A percentile compares a stretch with the other conserved stretches of the same genome.
These are phyloP conservation scores for Cynopterus brachyotis DNA, from an alignment of 2,113 vertebrate genomes.

Conservation along the genomic window DNA sequence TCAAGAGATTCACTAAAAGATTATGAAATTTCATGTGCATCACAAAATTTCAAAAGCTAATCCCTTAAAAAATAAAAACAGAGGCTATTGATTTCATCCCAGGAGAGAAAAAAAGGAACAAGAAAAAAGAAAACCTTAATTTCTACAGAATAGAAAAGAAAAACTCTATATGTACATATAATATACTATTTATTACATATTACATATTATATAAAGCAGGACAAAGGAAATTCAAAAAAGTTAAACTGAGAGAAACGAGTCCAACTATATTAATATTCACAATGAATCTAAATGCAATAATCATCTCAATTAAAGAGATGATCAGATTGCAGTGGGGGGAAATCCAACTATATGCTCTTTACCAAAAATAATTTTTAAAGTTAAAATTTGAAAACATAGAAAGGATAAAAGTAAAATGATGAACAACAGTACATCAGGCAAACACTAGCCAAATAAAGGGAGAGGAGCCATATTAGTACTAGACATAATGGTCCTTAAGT, in stretches of 20 bases:
- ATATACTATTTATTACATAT: too few species aligned
- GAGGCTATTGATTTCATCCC: not conserved
- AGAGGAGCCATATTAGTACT: not conserved
- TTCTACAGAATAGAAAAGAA: not conserved
- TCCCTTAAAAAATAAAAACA: not conserved
- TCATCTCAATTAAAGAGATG: not conserved
- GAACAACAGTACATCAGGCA: not conserved
- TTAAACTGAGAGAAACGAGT: not conserved
- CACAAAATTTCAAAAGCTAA: not conserved
- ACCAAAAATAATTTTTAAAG: too few species aligned
- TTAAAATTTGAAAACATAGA: not conserved
- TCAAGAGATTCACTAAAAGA: not conserved
- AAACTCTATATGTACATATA: too few species aligned
- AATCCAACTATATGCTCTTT: not conserved
- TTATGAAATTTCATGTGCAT: not conserved
- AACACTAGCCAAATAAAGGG: not conserved
- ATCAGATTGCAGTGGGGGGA: not conserved
- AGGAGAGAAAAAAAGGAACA: not conserved
- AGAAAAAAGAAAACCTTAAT: not conserved
- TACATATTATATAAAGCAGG: not conserved
- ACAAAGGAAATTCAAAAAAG: not conserved
- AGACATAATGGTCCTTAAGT: not conserved
- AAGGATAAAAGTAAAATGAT: not conserved
- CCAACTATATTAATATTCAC: not conserved
- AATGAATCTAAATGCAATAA: not conserved